Percentiles rank a stretch among this genome's conserved stretches.
Evolutionary conservation across 2,888 invertebrate species (phyloP).

Genomic region (Asteroscopus sphinx): DNA sequence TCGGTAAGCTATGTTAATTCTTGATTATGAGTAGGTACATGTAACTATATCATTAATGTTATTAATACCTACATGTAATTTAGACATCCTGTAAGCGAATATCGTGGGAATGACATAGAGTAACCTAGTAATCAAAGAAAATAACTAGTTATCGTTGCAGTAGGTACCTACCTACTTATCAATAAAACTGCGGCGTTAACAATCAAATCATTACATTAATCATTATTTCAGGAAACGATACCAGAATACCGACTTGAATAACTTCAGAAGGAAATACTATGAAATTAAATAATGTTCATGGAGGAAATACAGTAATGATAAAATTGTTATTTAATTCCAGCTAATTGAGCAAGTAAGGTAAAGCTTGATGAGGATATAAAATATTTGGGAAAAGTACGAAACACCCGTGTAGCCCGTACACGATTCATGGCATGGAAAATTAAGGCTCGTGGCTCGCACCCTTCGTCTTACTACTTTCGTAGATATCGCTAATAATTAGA

Average conservation of each 20-base stretch:
- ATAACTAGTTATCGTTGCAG: constrained; percentile 28
- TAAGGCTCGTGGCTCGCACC: too few relatives aligned
- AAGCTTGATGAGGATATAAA: too few relatives aligned
- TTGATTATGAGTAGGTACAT: not conserved
- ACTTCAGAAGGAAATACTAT: constrained; percentile 30
- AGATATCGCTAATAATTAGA: too few relatives aligned
- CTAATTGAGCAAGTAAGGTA: too few relatives aligned
- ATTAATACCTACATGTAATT: constrained; percentile 24
- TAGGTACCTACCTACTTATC: too few relatives aligned
- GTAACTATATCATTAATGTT: not conserved
- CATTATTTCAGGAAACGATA: constrained; percentile 36
- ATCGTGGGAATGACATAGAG: constrained; percentile 37
- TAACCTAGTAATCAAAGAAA: constrained; percentile 32
- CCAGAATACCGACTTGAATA: constrained; percentile 37
- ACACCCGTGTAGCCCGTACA: too few relatives aligned
- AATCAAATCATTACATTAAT: constrained; percentile 30
- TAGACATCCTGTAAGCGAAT: constrained; percentile 34
- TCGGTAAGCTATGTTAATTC: not conserved
- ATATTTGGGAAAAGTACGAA: too few relatives aligned
- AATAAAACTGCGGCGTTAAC: constrained; percentile 24
- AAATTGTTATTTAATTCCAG: not conserved
- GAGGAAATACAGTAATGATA: not conserved
- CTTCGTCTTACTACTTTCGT: too few relatives aligned
- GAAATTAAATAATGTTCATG: not conserved
- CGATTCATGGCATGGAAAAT: too few relatives aligned